These are phyloP conservation scores for Cacatua alba DNA, from an alignment of 2,113 vertebrate species.

Conservation along the genomic window DNA sequence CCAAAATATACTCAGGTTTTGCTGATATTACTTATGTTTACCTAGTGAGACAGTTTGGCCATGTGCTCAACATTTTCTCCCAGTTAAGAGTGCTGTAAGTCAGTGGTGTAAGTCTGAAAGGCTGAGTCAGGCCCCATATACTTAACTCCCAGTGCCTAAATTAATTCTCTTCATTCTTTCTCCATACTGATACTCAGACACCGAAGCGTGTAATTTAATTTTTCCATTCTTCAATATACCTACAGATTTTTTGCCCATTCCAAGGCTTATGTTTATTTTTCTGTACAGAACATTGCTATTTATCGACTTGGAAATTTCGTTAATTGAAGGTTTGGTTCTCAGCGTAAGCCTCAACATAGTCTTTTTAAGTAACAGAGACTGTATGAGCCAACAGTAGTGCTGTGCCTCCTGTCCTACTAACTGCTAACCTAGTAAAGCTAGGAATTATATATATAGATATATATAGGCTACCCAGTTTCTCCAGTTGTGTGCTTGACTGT, in stretches of 20 bases:
- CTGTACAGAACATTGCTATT: neutral
- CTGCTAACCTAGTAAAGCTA: neutral
- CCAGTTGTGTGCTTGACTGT: neutral
- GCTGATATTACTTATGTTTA: slow-evolving; percentile 5
- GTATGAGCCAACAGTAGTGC: neutral
- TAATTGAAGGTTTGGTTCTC: neutral
- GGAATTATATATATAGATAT: neutral
- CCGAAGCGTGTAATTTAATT: neutral
- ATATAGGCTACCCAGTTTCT: neutral
- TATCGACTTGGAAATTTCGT: neutral
- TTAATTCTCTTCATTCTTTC: neutral
- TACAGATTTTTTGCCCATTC: neutral
- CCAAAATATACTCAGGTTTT: slow-evolving; percentile 25
- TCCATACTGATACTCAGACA: neutral
- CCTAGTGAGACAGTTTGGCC: neutral
- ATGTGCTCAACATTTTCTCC: neutral
- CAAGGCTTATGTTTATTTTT: neutral
- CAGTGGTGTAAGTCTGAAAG: neutral
- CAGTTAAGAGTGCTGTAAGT: neutral
- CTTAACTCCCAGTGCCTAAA: neutral
- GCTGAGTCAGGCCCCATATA: neutral
- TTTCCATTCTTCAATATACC: neutral
- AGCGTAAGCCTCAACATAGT: neutral
- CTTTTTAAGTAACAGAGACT: neutral
- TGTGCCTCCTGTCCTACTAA: neutral